Conservation (phyloP, 2,113 vertebrate genomes). For the Pelecanus crispus region DNA sequence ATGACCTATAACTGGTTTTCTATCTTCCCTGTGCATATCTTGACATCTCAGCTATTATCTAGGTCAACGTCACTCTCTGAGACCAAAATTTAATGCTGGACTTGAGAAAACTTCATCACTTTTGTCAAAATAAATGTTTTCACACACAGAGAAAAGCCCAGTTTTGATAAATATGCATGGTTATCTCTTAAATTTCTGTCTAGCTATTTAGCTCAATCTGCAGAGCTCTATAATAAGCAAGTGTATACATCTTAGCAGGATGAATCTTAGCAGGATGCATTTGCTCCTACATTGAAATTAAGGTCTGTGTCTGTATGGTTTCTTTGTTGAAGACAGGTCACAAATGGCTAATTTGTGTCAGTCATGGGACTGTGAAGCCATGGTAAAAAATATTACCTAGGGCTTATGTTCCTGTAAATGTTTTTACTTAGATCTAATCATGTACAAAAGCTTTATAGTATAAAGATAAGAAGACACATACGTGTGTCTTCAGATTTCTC, state of each 20-base stretch:
- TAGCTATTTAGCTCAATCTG: background rate
- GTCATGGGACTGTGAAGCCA: background rate
- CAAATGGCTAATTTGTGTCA: background rate
- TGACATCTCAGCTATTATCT: background rate
- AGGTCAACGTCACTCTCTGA: background rate
- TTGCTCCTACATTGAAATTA: background rate
- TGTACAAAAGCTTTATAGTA: background rate
- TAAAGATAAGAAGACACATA: background rate
- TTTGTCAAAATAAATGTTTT: background rate
- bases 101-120: background rate
- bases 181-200: background rate
- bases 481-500: background rate
- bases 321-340: background rate
- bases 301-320: background rate
- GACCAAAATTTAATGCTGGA: background rate
- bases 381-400: background rate
- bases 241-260: background rate
- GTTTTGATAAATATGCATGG: background rate
- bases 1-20: background rate
- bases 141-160: fast-evolving
- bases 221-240: background rate
- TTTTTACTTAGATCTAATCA: background rate
- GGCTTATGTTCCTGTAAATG: background rate
- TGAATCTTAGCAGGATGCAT: background rate
- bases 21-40: background rate